Evolutionary conservation across 2,113 vertebrate species (phyloP).

Genomic region (Nettapus auritus): DNA sequence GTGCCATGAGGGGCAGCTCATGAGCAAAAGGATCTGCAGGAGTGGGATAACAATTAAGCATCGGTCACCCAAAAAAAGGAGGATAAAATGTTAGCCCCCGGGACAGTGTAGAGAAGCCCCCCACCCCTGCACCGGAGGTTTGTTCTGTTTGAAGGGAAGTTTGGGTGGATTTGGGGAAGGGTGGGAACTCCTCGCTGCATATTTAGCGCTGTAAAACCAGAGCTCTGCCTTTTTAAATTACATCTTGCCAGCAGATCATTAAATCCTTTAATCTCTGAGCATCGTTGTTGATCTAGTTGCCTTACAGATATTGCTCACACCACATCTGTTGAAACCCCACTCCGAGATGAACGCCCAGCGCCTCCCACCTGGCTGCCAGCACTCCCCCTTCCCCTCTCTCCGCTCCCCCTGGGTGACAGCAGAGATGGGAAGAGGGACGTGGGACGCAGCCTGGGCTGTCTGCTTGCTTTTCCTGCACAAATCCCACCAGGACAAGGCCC

Average conservation of each 20-base stretch:
- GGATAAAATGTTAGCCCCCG: background rate
- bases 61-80: rapidly evolving
- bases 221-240: background rate
- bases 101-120: rapidly evolving
- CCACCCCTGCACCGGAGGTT: background rate
- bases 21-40: background rate
- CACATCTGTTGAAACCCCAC: background rate
- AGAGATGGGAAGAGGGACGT: background rate
- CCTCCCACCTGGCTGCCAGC: background rate
- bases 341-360: background rate
- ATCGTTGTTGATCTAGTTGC: background rate
- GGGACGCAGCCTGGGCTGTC: background rate
- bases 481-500: too few species aligned
- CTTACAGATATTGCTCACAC: slow-evolving; percentile 1
- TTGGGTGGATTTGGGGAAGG: background rate
- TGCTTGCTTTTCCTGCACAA: background rate
- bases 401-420: rapidly evolving
- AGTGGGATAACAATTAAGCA: rapidly evolving
- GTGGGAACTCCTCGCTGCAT: background rate
- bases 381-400: rapidly evolving
- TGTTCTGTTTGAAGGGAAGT: background rate
- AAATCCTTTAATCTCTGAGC: slow-evolving; percentile 23
- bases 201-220: background rate
- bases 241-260: slow-evolving; percentile 27
- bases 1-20: background rate